Conservation (phyloP, 2,113 vertebrate species). For the Cacatua alba region DNA sequence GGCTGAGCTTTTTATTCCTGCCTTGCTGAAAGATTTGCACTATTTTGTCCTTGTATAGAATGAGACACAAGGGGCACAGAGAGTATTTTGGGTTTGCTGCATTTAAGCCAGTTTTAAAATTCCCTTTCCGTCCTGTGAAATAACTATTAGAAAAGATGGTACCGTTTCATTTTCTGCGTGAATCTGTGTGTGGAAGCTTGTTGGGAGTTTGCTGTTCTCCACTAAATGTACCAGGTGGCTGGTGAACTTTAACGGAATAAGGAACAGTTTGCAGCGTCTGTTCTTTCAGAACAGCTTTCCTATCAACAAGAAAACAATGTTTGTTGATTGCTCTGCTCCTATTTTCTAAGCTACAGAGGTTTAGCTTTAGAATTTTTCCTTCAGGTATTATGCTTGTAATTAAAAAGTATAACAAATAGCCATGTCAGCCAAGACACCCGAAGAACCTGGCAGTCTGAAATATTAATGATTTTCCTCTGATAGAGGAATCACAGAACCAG, state of each 20-base stretch:
- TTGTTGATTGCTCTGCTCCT: slow-evolving; percentile 5
- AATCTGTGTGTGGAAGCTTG: not conserved
- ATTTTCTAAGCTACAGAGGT: not conserved
- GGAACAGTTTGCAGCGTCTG: slow-evolving; percentile 14
- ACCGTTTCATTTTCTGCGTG: not conserved
- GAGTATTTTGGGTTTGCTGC: not conserved
- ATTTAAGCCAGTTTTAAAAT: slow-evolving; percentile 6
- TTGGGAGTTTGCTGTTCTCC: not conserved
- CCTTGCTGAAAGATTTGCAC: not conserved
- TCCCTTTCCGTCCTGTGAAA: not conserved
- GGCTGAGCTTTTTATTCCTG: slow-evolving; percentile 16
- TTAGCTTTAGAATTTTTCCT: not conserved
- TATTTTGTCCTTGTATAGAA: not conserved
- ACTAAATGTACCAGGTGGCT: slow-evolving; percentile 1
- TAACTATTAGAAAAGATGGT: not conserved
- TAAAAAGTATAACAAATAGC: not conserved
- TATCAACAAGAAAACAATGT: not conserved
- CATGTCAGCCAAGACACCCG: not conserved
- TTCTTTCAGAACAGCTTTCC: slow-evolving; percentile 35
- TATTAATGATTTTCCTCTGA: not conserved
- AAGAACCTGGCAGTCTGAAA: not conserved
- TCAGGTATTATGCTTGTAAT: not conserved
- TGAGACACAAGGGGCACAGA: not conserved
- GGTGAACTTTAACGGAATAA: slow-evolving; percentile 4
- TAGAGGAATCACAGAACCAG: not conserved